Base-by-base conservation (phyloP, 2,888 invertebrate genomes). In the Petrophora chlorosata region DNA sequence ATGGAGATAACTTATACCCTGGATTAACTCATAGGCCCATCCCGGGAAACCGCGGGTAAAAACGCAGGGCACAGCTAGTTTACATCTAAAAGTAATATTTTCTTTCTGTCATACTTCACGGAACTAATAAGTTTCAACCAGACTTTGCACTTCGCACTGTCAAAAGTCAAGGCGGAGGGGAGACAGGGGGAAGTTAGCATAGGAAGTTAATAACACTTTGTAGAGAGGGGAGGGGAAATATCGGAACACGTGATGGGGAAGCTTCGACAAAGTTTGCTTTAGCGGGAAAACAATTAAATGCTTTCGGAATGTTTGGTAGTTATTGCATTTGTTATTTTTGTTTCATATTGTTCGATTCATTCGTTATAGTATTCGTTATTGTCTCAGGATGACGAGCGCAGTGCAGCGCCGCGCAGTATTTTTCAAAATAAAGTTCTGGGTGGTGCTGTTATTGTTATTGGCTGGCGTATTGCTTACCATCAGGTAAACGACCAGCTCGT, bases 131-230 rank as follows among this genome's bases (percentile, higher is more conserved):
- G 33, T 38, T 39, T 52, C 26, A 54, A 80, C 79, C 80, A 71
- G 76, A 62, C 67, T 76, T 66, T 44, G 73, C 73, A 82, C 80
- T 82, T 58, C 47, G 43, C 42, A 47, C 64, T 69, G 73, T 70
- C 77, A 67, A 61, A 78, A 73, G 59, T 76, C 68, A 34, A 32
- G 28, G 19, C 29, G 46, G 30, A 40, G 23, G 36, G 17, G 23
- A 14, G 29, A 10, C 9, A 25, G 25, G 8, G 10, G 8, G 10
- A 40, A 42, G 26, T 43, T 40, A 19, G 12, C 25, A 32, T n/a
- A 17, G 42, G 25, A 23, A 42, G 36, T 30, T 39, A 46, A 46
- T 39, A 33, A 32, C 14, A 33, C 15, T 42, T 41, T 4, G n/a
- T 15, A 30, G 29, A 19, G 23, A 22, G 32, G 26, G 33, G 23